Conservation (phyloP, 2,888 invertebrate genomes). For the Hymenopus coronatus region DNA sequence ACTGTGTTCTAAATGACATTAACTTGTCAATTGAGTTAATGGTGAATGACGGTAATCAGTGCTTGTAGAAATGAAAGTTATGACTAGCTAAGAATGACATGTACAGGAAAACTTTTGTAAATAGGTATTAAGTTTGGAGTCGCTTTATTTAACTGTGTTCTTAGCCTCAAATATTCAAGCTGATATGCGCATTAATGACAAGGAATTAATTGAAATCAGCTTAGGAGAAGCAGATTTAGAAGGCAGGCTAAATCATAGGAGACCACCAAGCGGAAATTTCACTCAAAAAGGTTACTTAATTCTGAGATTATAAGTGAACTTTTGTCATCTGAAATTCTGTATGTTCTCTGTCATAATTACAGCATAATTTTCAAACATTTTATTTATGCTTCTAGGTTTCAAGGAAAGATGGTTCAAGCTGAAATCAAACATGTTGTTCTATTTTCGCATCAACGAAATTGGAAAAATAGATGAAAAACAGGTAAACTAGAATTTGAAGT, state of each 20-base stretch:
- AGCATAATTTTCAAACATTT: not conserved
- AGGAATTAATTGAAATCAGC: constrained; percentile 63
- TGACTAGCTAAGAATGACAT: too few relatives aligned
- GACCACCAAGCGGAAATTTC: constrained; percentile 43
- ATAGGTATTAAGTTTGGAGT: not conserved
- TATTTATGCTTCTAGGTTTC: constrained; percentile 54
- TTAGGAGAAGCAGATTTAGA: constrained; percentile 61
- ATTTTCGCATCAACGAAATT: constrained; percentile 68
- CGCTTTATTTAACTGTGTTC: too few relatives aligned
- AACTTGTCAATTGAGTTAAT: not conserved
- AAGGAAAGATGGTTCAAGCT: constrained; percentile 78
- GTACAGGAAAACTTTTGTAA: not conserved
- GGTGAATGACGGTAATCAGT: not conserved
- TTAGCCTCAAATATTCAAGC: not conserved
- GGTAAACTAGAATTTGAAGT: constrained; percentile 35
- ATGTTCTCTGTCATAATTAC: too few relatives aligned
- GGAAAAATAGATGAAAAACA: constrained; percentile 60
- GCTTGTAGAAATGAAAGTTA: not conserved
- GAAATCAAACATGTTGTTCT: constrained; percentile 71
- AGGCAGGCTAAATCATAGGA: constrained; percentile 69
- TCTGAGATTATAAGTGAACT: too few relatives aligned
- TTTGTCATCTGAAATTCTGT: too few relatives aligned
- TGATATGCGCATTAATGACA: constrained; percentile 68
- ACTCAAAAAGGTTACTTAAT: constrained; percentile 33
- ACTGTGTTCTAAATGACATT: not conserved